Percentiles rank a stretch among this genome's conserved stretches.
These are phyloP conservation scores for Oxytorus armatus DNA, from an alignment of 2,888 invertebrate species.

Conservation along the genomic window DNA sequence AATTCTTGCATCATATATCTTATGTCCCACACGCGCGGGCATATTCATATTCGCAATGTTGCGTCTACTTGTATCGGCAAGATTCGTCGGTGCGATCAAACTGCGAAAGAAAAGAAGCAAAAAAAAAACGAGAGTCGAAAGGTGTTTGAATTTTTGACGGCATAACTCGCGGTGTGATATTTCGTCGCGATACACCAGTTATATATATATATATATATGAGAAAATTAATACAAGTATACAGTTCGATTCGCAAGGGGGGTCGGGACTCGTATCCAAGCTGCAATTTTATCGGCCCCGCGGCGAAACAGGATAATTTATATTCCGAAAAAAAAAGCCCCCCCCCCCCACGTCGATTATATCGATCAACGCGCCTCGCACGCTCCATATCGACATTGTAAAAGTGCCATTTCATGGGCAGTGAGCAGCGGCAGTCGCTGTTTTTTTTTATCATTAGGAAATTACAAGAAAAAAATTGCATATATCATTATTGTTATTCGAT, in stretches of 20 bases:
- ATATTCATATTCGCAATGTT: background rate
- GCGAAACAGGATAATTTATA: conserved; percentile 1
- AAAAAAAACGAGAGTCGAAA: background rate
- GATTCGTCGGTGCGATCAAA: background rate
- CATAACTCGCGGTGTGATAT: background rate
- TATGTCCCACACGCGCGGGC: background rate
- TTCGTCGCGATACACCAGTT: background rate
- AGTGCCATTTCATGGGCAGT: too few species aligned
- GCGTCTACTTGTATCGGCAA: conserved; percentile 15
- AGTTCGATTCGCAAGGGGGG: background rate
- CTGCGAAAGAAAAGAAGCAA: background rate
- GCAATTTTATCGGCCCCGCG: background rate
- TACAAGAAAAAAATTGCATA: too few species aligned
- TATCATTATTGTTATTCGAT: too few species aligned
- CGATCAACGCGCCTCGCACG: too few species aligned
- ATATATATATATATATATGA: background rate
- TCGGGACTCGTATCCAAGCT: too few species aligned
- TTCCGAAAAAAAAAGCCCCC: too few species aligned
- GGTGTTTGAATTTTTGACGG: background rate
- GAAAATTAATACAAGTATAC: background rate
- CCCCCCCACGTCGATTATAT: too few species aligned
- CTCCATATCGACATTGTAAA: background rate
- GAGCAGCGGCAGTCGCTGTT: too few species aligned
- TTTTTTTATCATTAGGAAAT: too few species aligned
- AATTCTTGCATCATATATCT: conserved; percentile 40